Evolutionary conservation across 2,888 invertebrate genomes (phyloP).

Genomic region (Melieria crassipennis): DNA sequence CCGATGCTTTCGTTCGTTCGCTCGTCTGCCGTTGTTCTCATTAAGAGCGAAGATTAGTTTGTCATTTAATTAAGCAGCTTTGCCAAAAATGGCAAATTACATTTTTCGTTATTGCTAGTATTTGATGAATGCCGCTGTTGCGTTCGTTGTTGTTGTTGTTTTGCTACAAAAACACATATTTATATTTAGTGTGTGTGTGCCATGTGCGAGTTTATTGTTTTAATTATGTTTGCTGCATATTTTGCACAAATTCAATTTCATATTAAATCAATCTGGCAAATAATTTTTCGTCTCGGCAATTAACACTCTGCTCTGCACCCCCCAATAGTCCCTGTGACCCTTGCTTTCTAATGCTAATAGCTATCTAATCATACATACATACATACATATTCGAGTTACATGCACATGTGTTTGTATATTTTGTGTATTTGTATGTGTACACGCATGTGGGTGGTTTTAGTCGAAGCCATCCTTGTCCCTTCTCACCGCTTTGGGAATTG

Average conservation of each 20-base stretch:
- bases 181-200: neutral
- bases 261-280: conserved; percentile 30
- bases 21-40: conserved; percentile 44
- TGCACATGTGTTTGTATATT: neutral
- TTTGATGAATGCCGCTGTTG: too few species aligned
- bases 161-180: neutral
- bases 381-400: neutral
- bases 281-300: conserved; percentile 23
- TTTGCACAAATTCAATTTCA: conserved; percentile 47
- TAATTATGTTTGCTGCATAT: conserved; percentile 56
- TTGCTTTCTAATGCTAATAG: neutral
- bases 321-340: neutral
- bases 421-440: neutral
- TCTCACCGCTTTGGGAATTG: conserved; percentile 12
- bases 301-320: neutral
- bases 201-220: conserved; percentile 36
- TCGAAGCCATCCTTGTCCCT: neutral
- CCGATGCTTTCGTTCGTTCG: conserved; percentile 40
- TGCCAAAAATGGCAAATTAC: too few species aligned
- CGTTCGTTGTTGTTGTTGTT: neutral
- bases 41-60: conserved; percentile 62
- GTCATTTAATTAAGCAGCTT: conserved; percentile 60
- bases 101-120: too few species aligned
- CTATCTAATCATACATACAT: neutral
- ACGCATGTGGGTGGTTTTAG: neutral